Evolutionary conservation across 2,113 vertebrate species (phyloP).

Genomic region (Zootoca vivipara): DNA sequence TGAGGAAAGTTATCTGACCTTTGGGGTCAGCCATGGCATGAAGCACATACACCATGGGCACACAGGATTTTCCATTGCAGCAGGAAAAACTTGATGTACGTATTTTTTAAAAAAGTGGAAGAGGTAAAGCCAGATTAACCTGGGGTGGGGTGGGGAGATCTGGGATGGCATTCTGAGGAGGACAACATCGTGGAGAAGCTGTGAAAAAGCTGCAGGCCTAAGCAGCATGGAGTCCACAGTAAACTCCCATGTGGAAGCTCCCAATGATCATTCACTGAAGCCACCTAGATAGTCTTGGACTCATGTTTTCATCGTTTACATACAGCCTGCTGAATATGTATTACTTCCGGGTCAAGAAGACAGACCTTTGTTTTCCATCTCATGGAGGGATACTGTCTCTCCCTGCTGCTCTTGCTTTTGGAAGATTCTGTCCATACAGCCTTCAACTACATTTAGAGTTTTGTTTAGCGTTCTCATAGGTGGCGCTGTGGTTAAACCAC

Average conservation of each 20-base stretch:
- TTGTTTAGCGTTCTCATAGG: not conserved
- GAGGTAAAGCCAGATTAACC: no score
- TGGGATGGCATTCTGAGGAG: no score
- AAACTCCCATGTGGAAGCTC: not conserved
- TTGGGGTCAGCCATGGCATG: not conserved
- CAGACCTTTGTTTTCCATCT: not conserved
- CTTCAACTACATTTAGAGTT: not conserved
- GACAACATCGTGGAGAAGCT: no score
- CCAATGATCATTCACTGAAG: not conserved
- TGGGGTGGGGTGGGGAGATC: no score
- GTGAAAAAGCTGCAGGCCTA: no score
- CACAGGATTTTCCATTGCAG: no score
- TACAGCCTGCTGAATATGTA: not conserved
- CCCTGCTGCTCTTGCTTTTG: not conserved
- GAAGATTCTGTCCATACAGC: not conserved
- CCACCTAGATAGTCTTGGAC: not conserved
- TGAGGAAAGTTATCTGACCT: not conserved
- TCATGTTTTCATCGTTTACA: not conserved
- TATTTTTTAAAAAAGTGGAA: no score
- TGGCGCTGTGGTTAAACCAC: no score
- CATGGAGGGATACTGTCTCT: not conserved
- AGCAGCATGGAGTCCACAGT: no score
- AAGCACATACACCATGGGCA: not conserved
- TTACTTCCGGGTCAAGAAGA: not conserved
- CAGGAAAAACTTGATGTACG: no score